Evolutionary conservation across 2,113 vertebrate genomes (phyloP).

Genomic region (Thomomys bottae): DNA sequence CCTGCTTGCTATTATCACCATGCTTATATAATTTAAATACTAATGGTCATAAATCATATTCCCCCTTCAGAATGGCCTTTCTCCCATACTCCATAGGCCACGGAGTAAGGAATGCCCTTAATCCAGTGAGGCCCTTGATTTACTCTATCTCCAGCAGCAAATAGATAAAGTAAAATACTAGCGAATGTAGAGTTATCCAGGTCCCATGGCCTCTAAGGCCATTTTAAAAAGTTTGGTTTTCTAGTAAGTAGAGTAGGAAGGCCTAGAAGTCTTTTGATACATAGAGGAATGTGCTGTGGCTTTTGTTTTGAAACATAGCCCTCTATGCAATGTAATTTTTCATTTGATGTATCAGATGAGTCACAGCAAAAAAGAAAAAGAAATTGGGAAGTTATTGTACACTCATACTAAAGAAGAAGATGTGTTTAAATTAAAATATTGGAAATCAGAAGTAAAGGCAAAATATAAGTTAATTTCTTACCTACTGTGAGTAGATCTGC

Average conservation of each 20-base stretch:
- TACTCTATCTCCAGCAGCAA: too few relatives aligned
- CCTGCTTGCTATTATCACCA: neutral
- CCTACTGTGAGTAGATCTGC: neutral
- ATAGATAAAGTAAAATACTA: too few relatives aligned
- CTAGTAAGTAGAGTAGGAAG: neutral
- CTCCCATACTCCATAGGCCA: neutral
- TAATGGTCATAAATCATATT: too few relatives aligned
- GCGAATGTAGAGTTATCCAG: too few relatives aligned
- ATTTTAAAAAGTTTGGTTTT: neutral
- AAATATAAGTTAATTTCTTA: neutral
- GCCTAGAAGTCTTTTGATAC: neutral
- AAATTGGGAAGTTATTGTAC: neutral
- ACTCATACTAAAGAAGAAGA: neutral
- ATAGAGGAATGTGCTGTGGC: neutral
- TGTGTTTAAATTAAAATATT: neutral
- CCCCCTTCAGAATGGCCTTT: neutral
- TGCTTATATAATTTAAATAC: neutral
- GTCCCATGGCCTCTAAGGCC: neutral
- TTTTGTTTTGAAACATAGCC: conserved; percentile 9
- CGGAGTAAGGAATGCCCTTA: neutral
- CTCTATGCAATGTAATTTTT: neutral
- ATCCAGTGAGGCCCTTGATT: too few relatives aligned
- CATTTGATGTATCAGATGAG: neutral
- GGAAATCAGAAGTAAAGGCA: neutral
- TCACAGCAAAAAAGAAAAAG: neutral